phyloP scores from a whole-genome alignment of 1,140 invertebrate genomes.

The Zaprionus kolodkinae region DNA sequence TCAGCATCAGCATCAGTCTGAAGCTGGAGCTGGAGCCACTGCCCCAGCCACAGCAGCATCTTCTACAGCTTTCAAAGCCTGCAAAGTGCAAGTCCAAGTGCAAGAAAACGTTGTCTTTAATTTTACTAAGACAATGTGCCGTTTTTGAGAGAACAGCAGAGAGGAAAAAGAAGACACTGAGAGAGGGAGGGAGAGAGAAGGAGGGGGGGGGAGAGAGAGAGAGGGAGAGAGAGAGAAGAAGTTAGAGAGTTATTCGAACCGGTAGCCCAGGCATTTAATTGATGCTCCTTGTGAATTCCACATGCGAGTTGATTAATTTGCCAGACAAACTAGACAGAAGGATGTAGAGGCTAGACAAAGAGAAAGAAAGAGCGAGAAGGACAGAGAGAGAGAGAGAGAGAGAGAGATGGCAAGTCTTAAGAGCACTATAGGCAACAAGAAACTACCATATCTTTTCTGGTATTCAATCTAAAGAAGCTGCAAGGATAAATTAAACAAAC shows the following conservation, averaged over 20 bases:
- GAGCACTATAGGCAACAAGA: not conserved
- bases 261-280: slow-evolving; percentile 70
- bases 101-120: slow-evolving; percentile 49
- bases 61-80: slow-evolving; percentile 9
- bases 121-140: slow-evolving; percentile 80
- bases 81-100: slow-evolving; percentile 24
- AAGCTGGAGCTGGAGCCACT: not conserved
- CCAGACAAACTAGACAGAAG: not conserved
- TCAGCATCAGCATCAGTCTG: too few species aligned
- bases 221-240: slow-evolving; percentile 23
- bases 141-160: slow-evolving; percentile 41
- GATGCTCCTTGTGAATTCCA: slow-evolving; percentile 55
- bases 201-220: slow-evolving; percentile 27
- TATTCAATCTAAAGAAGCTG: not conserved
- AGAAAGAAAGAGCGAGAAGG: too few species aligned
- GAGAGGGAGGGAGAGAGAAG: slow-evolving; percentile 21
- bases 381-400: not conserved
- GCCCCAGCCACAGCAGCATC: not conserved
- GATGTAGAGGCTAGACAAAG: not conserved
- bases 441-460: not conserved
- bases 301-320: slow-evolving; percentile 66
- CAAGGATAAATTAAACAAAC: too few species aligned
- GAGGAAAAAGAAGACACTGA: slow-evolving; percentile 43
- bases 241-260: slow-evolving; percentile 39
- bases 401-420: not conserved